Conservation (phyloP, 2,797 vertebrate species). For the Paratrypauchen microcephalus region DNA sequence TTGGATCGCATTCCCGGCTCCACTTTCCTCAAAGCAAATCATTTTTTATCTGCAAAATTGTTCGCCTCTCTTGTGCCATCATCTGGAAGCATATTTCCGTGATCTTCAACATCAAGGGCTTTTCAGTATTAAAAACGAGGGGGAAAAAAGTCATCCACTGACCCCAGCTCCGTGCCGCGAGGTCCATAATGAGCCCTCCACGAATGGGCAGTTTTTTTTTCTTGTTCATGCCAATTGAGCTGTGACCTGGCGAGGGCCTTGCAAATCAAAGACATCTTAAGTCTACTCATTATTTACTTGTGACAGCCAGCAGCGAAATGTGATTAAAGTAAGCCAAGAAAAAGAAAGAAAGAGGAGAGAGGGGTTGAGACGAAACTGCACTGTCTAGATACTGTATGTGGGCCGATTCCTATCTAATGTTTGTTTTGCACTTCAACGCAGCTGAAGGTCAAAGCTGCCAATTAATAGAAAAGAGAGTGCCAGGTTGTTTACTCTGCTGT, state of each 20-base stretch:
- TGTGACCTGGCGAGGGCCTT: constrained; percentile 60
- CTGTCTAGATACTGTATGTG: constrained; percentile 27
- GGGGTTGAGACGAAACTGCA: constrained; percentile 22
- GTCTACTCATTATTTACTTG: constrained; percentile 70
- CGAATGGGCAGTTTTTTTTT: constrained; percentile 48
- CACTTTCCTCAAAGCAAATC: constrained; percentile 36
- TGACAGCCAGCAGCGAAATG: constrained; percentile 61
- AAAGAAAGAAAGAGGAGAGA: constrained; percentile 33
- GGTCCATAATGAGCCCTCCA: constrained; percentile 65
- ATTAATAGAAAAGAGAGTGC: constrained; percentile 43
- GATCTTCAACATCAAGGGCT: constrained; percentile 64
- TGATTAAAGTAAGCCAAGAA: constrained; percentile 62
- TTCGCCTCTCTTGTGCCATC: constrained; percentile 40
- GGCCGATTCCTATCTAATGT: constrained; percentile 46
- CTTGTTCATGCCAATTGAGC: constrained; percentile 61
- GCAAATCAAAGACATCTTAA: constrained; percentile 69
- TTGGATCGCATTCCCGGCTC: constrained; percentile 26
- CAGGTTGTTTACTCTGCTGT: constrained; percentile 32
- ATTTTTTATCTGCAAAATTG: constrained; percentile 64
- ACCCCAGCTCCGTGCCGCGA: constrained; percentile 48
- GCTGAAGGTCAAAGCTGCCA: constrained; percentile 61
- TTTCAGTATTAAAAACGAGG: constrained; percentile 48
- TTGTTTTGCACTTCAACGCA: constrained; percentile 45
- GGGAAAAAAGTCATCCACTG: constrained; percentile 41
- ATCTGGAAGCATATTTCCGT: constrained; percentile 49